phyloP scores from a whole-genome alignment of 2,888 invertebrate genomes.

The Hemithea aestivaria region DNA sequence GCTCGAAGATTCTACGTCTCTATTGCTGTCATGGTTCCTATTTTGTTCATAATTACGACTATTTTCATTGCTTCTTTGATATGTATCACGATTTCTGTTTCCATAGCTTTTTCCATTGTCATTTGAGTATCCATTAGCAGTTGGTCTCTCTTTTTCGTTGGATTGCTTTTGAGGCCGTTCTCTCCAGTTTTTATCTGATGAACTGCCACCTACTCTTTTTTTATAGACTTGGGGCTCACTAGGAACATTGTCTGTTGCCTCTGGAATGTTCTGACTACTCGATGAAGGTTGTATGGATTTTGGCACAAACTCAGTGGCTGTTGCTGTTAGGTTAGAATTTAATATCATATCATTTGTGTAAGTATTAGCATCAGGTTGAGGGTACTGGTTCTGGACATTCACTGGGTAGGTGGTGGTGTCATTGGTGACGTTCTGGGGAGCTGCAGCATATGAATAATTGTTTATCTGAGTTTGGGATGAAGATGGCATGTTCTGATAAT shows the following conservation, averaged over 20 bases:
- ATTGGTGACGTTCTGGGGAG: conserved; percentile 37
- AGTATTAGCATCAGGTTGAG: conserved; percentile 34
- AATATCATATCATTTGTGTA: conserved; percentile 54
- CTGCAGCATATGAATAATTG: conserved; percentile 44
- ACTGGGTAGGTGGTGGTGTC: conserved; percentile 41
- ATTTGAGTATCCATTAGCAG: conserved; percentile 31
- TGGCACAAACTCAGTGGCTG: conserved; percentile 80
- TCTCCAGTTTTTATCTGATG: conserved; percentile 61
- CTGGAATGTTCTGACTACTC: conserved; percentile 43
- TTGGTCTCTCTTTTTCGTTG: conserved; percentile 29
- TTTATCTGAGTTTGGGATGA: conserved; percentile 48
- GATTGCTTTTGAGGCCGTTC: conserved; percentile 49
- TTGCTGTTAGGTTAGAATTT: conserved; percentile 76
- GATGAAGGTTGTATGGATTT: conserved; percentile 47
- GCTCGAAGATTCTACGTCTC: conserved; percentile 27
- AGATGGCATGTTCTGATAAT: conserved; percentile 55
- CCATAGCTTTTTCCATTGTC: conserved; percentile 40
- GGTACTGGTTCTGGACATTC: conserved; percentile 42
- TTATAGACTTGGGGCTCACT: conserved; percentile 33
- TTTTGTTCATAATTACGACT: conserved; percentile 25
- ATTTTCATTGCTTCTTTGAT: conserved; percentile 34
- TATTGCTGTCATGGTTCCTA: conserved; percentile 15
- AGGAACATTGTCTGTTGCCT: conserved; percentile 33
- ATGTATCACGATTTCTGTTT: conserved; percentile 34
- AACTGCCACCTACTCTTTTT: conserved; percentile 30